Evolutionary conservation across 2,888 invertebrate genomes (phyloP).

Genomic region (Drosophila trichaetosa): DNA sequence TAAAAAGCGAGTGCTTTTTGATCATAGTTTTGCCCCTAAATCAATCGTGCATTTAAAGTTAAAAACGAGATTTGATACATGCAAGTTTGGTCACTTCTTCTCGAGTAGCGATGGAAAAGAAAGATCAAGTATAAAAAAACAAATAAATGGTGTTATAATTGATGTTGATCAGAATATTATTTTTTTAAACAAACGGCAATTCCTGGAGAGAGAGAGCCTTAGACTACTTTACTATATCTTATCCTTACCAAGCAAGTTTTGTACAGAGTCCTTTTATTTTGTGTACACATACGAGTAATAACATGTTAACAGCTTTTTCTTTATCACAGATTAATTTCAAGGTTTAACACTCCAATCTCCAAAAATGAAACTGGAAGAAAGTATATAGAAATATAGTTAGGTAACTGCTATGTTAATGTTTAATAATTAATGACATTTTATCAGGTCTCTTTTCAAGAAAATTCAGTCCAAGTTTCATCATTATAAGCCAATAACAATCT

Average conservation of each 20-base stretch:
- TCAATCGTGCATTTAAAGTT: too few relatives aligned
- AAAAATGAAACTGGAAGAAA: not conserved
- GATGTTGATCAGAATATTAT: too few relatives aligned
- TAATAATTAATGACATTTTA: not conserved
- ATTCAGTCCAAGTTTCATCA: not conserved
- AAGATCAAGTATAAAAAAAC: too few relatives aligned
- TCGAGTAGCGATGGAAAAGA: too few relatives aligned
- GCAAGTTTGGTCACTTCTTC: too few relatives aligned
- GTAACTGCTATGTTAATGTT: not conserved
- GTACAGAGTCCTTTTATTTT: not conserved
- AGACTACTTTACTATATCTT: not conserved
- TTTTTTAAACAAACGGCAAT: too few relatives aligned
- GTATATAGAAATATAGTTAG: not conserved
- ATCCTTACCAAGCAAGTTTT: not conserved
- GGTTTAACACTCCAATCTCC: not conserved
- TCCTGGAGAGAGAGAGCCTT: not conserved
- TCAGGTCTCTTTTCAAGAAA: not conserved
- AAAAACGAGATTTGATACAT: too few relatives aligned
- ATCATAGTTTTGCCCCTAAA: too few relatives aligned
- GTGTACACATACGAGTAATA: not conserved
- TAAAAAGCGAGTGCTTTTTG: too few relatives aligned
- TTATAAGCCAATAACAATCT: not conserved
- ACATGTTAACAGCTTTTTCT: accelerated
- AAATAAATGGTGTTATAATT: too few relatives aligned
- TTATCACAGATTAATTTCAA: not conserved